Conservation (phyloP, 2,888 invertebrate genomes). For the Trachelus tabidus region DNA sequence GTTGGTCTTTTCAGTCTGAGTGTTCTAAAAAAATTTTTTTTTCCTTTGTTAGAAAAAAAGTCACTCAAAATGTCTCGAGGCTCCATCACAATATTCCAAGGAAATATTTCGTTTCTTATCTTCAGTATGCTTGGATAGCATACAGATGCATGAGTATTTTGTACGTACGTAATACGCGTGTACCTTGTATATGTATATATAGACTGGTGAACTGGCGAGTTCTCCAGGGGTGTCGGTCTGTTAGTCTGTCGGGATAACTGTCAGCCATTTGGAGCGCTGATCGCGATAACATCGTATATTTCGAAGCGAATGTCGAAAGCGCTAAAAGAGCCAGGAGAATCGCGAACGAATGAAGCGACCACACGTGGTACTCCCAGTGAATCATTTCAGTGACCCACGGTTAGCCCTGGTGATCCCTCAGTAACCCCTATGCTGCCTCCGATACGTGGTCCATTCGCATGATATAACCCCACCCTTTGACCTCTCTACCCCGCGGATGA, state of each 20-base stretch:
- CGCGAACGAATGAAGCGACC: constrained; percentile 1
- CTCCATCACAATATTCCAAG: neutral
- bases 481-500: neutral
- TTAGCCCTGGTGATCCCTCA: neutral
- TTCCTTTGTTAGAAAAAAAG: neutral
- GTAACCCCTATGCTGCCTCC: neutral
- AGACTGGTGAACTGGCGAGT: neutral
- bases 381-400: neutral
- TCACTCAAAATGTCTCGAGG: neutral
- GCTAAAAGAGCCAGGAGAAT: constrained; percentile 28
- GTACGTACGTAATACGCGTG: neutral
- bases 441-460: neutral
- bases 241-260: neutral
- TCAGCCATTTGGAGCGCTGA: constrained; percentile 13
- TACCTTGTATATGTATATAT: neutral
- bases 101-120: neutral
- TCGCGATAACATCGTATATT: constrained; percentile 53
- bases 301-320: constrained; percentile 46
- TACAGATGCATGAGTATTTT: neutral
- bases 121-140: neutral
- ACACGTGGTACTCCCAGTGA: neutral
- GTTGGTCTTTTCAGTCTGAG: neutral
- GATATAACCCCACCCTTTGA: neutral
- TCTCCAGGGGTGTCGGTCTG: neutral
- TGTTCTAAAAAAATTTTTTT: neutral